Base-by-base conservation (phyloP, 2,888 invertebrate species). In the Lepidocyrtoides sp. region DNA sequence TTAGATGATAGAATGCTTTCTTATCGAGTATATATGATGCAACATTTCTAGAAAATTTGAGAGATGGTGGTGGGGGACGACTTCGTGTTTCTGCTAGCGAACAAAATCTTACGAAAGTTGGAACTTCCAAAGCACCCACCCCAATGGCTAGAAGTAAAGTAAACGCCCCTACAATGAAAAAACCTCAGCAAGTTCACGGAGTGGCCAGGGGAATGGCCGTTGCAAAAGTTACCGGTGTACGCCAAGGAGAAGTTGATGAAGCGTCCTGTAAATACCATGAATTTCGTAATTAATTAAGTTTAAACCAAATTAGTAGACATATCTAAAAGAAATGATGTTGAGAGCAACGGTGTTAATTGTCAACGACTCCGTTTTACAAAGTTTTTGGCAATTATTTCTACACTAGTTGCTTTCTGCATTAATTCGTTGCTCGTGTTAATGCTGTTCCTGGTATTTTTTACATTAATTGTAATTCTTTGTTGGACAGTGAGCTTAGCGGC, bases 151-250 rank as follows among this genome's bases (percentile, higher is more conserved):
- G 94, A 69, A 94, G 92, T 89, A 93, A 93, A 91, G 89, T 93
- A 88, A 93, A 92, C 54, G 88, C 92, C 12, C 93, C 93, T 29
- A 85, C 89, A 20, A 83, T 94, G 86, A 93, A 93, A 29, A 94
- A 94, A 83, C 93, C 94, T 7, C 94, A 94, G 84, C 93, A 94
- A 89, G 93, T 94, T 23, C 92, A 93, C 69, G 94, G 94, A 57
- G 91, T 94, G 57, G 89, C 93, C 3, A 85, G 91, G 23, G 93
- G 93, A 54, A 93, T 92, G 91, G 93, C 92, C 0, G 91, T 93
- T 26, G 93, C 94, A n/a, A 92, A 92, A 66, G 94, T 94, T 44
- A 94, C 93, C 44, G 94, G 94, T 44, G 93, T 94, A 2, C 91
- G 94, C 5, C 94, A 94, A 57, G 93, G 93, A 17, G 94, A 93